Evolutionary conservation across 2,797 vertebrate genomes (phyloP).

Genomic region (Synanceia verrucosa): DNA sequence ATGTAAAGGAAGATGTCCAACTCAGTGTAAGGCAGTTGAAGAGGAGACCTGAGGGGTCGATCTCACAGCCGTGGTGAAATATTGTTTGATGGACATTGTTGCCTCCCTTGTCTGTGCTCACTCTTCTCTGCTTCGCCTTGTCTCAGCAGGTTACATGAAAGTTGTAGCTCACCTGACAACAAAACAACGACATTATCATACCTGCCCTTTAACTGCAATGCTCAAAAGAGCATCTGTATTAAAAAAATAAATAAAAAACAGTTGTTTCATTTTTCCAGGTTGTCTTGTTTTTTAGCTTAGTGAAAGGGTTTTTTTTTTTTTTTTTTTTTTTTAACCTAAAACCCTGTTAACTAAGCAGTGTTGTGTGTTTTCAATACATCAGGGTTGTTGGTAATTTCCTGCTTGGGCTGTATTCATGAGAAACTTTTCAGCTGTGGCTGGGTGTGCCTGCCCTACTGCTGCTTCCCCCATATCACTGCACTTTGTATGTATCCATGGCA

Average conservation of each 20-base stretch:
- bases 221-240: background rate
- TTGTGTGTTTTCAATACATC: constrained; percentile 15
- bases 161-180: background rate
- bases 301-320: background rate
- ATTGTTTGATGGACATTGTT: background rate
- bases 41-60: background rate
- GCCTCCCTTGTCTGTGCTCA: background rate
- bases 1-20: constrained; percentile 13
- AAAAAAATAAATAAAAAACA: too few species aligned
- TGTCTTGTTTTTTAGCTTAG: background rate
- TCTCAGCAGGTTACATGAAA: background rate
- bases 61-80: background rate
- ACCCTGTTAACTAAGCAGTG: background rate
- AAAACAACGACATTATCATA: background rate
- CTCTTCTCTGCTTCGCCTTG: background rate
- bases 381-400: constrained; percentile 69
- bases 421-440: constrained; percentile 44
- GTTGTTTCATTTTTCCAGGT: too few species aligned
- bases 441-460: constrained; percentile 61
- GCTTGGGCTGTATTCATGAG: constrained; percentile 45
- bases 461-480: constrained; percentile 45
- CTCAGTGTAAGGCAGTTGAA: background rate
- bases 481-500: constrained; percentile 49
- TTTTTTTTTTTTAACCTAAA: too few species aligned
- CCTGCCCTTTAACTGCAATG: background rate